A percentile compares a stretch with the other conserved stretches of the same genome.
Conservation (phyloP, 2,888 invertebrate species). For the Cetonia aurata region DNA sequence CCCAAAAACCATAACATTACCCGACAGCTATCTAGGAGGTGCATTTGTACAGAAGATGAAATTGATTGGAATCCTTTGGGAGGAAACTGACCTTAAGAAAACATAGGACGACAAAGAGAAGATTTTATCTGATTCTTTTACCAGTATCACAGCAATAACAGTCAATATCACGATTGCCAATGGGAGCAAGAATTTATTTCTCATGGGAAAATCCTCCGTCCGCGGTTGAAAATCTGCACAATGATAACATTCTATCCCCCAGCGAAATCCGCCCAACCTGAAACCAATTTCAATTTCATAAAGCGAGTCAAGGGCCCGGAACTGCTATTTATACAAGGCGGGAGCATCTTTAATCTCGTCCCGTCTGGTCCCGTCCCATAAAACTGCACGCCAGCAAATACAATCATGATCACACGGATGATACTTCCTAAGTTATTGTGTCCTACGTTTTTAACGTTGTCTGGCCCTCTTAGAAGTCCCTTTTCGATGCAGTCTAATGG, state of each 20-base stretch:
- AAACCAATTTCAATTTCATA: conserved; percentile 34
- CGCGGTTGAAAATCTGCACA: conserved; percentile 6
- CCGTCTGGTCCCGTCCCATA: conserved; percentile 13
- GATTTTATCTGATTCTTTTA: too few species aligned
- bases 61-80: too few species aligned
- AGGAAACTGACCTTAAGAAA: too few species aligned
- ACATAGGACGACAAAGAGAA: too few species aligned
- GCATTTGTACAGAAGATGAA: too few species aligned
- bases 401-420: conserved; percentile 15
- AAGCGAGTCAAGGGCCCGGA: conserved; percentile 28
- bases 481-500: conserved; percentile 14
- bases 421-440: conserved; percentile 7
- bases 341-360: conserved; percentile 29
- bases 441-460: conserved; percentile 22
- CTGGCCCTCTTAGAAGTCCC: conserved; percentile 16
- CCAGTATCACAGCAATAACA: too few species aligned
- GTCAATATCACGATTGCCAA: background rate
- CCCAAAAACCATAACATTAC: too few species aligned
- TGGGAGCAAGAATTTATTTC: conserved; percentile 10
- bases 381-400: conserved; percentile 11
- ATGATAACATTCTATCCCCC: conserved; percentile 13
- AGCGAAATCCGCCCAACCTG: background rate
- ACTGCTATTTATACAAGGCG: conserved; percentile 26
- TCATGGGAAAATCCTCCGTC: background rate
- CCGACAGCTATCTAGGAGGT: too few species aligned